Base-by-base conservation (phyloP, 2,888 invertebrate genomes). In the Agriopis marginaria region DNA sequence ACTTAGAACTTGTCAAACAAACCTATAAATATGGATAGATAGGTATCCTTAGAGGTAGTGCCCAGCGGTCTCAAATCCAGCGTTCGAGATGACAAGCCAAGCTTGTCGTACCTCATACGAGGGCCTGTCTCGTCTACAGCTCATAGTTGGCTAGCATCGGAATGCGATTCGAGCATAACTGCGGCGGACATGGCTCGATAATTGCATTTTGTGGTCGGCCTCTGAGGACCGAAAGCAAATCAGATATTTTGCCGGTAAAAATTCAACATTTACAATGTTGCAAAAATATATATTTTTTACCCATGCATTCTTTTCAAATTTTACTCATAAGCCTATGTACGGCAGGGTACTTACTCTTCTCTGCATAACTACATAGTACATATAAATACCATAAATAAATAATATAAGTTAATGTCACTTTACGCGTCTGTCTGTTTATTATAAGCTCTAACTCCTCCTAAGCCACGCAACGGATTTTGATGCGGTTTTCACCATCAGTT, bases 171-270 rank as follows among this genome's bases (percentile, higher is more conserved):
- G 78, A 85, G 87, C 89, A 89, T 89, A 87, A 87, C 90, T 91
- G 90, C 78, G 86, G 89, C 85, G 88, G 90, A 90, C 90, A 88
- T 86, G 87, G 89, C 86, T 90, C 91, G 89, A 91, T 94, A 93
- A 93, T 93, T 93, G 90, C 92, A 91, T 93, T 93, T 91, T 91
- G 93, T 90, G 93, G 92, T 93, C 86, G 86, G 84, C 79, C 81
- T 82, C 77, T 40, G 17, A 62, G 51, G 69, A 65, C 50, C 40
- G 69, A 61, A 45, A 54, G 10, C 47, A 23, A 50, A 60, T 39
- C n/a, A 50, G 14, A 55, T 51, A n/a, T n/a, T n/a, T 39, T 51
- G 17, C n/a, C 40, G 44, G n/a, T 56, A 61, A 42, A n/a, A 42
- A 47, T 8, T 9, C 14, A 14, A 23, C 14, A 45, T 12, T 2